Conservation (phyloP, 2,888 invertebrate species). For the Lymantria dispar region DNA sequence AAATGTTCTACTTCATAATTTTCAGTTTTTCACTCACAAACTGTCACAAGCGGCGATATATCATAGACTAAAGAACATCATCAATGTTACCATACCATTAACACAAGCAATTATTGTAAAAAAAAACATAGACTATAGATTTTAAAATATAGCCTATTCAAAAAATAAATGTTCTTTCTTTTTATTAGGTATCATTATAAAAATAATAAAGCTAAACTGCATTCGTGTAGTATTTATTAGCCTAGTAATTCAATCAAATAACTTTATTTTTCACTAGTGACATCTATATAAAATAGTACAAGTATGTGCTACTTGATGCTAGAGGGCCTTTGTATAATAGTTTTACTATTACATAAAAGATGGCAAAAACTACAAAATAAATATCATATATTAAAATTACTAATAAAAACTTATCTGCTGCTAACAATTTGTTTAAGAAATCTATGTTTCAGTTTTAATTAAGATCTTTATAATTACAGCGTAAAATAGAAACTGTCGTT, state of each 20-base stretch:
- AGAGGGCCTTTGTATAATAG: slow-evolving; percentile 5
- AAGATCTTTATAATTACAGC: neutral
- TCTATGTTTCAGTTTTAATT: neutral
- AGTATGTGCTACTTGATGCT: slow-evolving; percentile 1
- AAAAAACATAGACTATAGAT: neutral
- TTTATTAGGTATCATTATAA: neutral
- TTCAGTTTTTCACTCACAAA: slow-evolving; percentile 53
- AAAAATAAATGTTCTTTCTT: neutral
- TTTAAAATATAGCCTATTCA: no score
- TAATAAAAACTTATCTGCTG: neutral
- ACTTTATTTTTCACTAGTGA: neutral
- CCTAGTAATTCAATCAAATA: no score
- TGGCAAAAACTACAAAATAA: neutral
- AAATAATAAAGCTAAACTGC: no score
- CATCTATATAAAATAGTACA: slow-evolving; percentile 9
- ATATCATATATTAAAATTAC: neutral
- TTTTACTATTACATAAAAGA: neutral
- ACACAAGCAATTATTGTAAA: neutral
- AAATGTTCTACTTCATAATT: slow-evolving; percentile 68
- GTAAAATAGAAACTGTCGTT: neutral
- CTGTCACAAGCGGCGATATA: slow-evolving; percentile 58
- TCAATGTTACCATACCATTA: slow-evolving; percentile 14
- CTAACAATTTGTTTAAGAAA: neutral
- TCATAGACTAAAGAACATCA: slow-evolving; percentile 47
- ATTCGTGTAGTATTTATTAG: no score